Evolutionary conservation across 2,888 invertebrate genomes (phyloP).

Genomic region (Ochropleura leucogaster): DNA sequence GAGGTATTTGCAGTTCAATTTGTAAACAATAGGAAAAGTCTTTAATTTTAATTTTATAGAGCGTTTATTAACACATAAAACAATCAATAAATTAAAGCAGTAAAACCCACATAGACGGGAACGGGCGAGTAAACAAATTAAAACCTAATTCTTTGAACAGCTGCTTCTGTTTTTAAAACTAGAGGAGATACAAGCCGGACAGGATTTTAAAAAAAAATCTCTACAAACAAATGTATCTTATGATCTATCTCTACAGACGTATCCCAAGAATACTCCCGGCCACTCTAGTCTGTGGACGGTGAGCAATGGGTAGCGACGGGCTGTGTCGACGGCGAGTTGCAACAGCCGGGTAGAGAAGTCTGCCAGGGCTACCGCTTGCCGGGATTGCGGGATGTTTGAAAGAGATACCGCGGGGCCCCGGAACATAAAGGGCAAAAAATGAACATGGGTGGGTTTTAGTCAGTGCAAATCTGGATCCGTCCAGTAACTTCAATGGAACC

Average conservation of each 20-base stretch:
- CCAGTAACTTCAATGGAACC: too few relatives aligned
- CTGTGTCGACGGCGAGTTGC: too few relatives aligned
- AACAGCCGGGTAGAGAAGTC: too few relatives aligned
- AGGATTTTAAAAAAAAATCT: not conserved
- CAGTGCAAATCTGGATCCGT: too few relatives aligned
- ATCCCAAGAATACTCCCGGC: not conserved
- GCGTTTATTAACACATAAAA: not conserved
- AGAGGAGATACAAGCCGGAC: not conserved
- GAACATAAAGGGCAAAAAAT: too few relatives aligned
- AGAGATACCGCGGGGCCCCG: too few relatives aligned
- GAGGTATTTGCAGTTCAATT: not conserved
- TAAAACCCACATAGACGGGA: not conserved
- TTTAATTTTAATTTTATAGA: not conserved
- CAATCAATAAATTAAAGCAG: not conserved
- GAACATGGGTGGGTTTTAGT: too few relatives aligned
- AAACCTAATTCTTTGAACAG: constrained; percentile 10
- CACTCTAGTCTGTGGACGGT: too few relatives aligned
- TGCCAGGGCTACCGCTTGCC: too few relatives aligned
- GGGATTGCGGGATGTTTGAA: too few relatives aligned
- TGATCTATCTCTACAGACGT: not conserved
- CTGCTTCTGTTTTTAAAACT: constrained; percentile 13
- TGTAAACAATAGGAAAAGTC: not conserved
- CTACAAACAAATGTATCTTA: not conserved
- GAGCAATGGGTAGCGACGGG: too few relatives aligned
- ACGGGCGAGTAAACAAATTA: not conserved